Conservation (phyloP, 2,797 vertebrate species). For the Urophycis tenuis region DNA sequence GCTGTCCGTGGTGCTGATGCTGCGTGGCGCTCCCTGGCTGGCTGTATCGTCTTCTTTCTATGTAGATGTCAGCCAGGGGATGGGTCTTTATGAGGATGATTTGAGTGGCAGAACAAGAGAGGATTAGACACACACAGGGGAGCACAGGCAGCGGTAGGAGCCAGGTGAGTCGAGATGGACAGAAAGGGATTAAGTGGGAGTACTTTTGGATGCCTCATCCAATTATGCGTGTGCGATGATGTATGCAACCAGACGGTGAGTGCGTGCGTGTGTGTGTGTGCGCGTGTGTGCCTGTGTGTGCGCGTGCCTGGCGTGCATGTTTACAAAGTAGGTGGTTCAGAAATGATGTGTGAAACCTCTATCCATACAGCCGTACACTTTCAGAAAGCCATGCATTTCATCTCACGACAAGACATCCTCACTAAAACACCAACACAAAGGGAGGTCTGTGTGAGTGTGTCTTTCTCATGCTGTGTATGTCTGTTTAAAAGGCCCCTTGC, state of each 20-base stretch:
- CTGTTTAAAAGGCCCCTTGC: too few species aligned
- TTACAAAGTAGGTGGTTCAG: too few species aligned
- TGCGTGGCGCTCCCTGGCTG: neutral
- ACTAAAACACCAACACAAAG: too few species aligned
- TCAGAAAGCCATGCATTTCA: too few species aligned
- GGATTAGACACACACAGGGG: neutral
- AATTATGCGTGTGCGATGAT: neutral
- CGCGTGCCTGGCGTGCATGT: too few species aligned
- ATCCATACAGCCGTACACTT: too few species aligned
- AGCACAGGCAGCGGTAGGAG: neutral
- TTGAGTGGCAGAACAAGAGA: neutral
- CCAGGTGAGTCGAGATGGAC: neutral
- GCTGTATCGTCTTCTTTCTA: neutral
- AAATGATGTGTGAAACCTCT: too few species aligned
- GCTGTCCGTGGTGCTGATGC: slow-evolving; percentile 2
- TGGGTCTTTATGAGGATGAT: too few species aligned
- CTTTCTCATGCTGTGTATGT: neutral
- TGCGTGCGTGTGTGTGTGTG: neutral
- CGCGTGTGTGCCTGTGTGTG: neutral
- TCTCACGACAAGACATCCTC: too few species aligned
- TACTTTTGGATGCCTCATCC: neutral
- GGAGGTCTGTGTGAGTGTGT: neutral
- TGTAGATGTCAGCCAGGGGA: too few species aligned
- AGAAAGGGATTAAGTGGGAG: neutral
- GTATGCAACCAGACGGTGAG: neutral